Conservation (phyloP, 2,888 invertebrate species). For the Eupithecia subumbrata region DNA sequence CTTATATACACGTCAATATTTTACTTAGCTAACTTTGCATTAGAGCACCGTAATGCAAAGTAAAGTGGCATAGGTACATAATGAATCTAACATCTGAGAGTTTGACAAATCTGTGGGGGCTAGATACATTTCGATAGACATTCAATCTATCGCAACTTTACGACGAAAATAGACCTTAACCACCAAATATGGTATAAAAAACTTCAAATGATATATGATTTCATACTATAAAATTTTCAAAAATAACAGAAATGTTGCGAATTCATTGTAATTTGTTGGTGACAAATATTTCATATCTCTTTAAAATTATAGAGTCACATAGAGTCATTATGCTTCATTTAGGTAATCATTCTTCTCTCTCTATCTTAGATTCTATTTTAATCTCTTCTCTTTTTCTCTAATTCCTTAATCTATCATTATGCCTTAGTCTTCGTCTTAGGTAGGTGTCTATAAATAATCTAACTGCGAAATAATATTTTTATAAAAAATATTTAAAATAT, state of each 20-base stretch:
- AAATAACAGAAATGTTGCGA: too few species aligned
- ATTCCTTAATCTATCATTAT: background rate
- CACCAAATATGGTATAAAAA: background rate
- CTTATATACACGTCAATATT: conserved; percentile 30
- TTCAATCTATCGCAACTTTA: background rate
- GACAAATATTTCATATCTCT: background rate
- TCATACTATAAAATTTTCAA: too few species aligned
- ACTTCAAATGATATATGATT: too few species aligned
- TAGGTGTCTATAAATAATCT: conserved; percentile 36
- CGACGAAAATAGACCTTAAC: background rate
- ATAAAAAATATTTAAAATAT: background rate
- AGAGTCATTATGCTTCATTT: background rate
- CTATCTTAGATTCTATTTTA: conserved; percentile 2
- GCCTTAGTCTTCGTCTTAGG: conserved; percentile 9
- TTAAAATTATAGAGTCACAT: background rate
- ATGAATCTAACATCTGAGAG: background rate
- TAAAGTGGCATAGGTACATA: background rate
- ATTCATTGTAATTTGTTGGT: background rate
- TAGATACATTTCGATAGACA: background rate
- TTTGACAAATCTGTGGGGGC: background rate
- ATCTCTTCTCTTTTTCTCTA: background rate
- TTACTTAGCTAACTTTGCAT: background rate
- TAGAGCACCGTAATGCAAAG: background rate
- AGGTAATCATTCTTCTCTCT: background rate
- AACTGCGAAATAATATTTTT: conserved; percentile 45